phyloP scores from a whole-genome alignment of 1,140 invertebrate species.

The Heterodera carotae region DNA sequence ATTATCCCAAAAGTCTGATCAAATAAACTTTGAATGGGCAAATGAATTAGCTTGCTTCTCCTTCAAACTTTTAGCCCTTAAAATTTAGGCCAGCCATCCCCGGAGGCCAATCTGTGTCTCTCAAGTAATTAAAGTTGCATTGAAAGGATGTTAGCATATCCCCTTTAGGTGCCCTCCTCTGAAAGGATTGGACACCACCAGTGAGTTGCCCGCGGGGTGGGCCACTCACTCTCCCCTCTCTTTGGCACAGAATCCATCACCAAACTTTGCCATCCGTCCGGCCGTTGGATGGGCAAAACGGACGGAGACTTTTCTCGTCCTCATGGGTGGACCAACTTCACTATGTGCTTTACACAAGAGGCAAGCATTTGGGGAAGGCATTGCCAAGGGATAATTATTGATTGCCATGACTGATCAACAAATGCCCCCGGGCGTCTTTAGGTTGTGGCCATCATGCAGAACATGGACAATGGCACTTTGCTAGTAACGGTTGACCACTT shows the following conservation, averaged over 20 bases:
- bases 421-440: neutral
- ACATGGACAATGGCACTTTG: constrained; percentile 62
- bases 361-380: neutral
- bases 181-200: constrained; percentile 75
- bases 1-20: neutral
- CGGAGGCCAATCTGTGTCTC: constrained; percentile 66
- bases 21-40: neutral
- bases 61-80: constrained; percentile 55
- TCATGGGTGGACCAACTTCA: constrained; percentile 84
- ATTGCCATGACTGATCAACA: neutral
- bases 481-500: constrained; percentile 22
- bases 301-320: constrained; percentile 63
- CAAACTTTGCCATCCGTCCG: constrained; percentile 75
- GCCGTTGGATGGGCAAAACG: constrained; percentile 73
- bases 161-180: constrained; percentile 72
- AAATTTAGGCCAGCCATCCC: constrained; percentile 78
- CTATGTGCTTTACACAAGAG: constrained; percentile 78
- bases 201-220: constrained; percentile 70
- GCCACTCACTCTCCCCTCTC: neutral
- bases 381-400: neutral
- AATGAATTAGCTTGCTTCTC: neutral
- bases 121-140: constrained; percentile 62
- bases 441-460: constrained; percentile 68
- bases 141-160: neutral
- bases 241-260: constrained; percentile 78